A percentile compares a stretch with the other conserved stretches of the same genome.
These are phyloP conservation scores for Pachymerium ferrugineum DNA, from an alignment of 2,888 invertebrate species.

Conservation along the genomic window DNA sequence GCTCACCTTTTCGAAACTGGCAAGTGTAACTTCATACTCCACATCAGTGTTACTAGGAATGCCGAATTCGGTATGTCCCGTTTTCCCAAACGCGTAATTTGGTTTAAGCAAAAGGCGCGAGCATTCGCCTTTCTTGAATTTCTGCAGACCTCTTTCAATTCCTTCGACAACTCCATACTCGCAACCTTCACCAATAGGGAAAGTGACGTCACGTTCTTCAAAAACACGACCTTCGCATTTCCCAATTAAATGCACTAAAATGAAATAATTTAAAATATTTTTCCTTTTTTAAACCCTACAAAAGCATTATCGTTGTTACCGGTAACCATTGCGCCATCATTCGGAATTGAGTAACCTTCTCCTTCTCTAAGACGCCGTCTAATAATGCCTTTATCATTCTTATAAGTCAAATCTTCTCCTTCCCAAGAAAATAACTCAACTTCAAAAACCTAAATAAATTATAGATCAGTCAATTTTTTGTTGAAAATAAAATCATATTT, in stretches of 20 bases:
- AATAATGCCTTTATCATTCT: conserved; percentile 75
- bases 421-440: conserved; percentile 82
- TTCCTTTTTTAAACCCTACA: background rate
- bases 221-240: conserved; percentile 61
- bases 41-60: conserved; percentile 74
- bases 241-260: conserved; percentile 65
- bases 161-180: conserved; percentile 71
- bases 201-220: conserved; percentile 75
- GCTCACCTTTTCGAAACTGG: conserved; percentile 77
- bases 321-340: conserved; percentile 75
- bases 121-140: conserved; percentile 73
- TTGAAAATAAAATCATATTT: background rate
- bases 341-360: conserved; percentile 65
- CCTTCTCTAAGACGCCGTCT: conserved; percentile 66
- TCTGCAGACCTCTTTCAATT: conserved; percentile 71
- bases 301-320: conserved; percentile 53
- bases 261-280: background rate
- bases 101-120: conserved; percentile 67
- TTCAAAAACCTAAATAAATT: conserved; percentile 50
- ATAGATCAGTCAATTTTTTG: background rate
- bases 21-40: conserved; percentile 74
- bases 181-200: conserved; percentile 77
- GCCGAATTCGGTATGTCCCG: conserved; percentile 62
- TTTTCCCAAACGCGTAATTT: conserved; percentile 70
- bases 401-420: conserved; percentile 80